Base-by-base conservation (phyloP, 2,888 invertebrate species). In the Troides oblongomaculatus region DNA sequence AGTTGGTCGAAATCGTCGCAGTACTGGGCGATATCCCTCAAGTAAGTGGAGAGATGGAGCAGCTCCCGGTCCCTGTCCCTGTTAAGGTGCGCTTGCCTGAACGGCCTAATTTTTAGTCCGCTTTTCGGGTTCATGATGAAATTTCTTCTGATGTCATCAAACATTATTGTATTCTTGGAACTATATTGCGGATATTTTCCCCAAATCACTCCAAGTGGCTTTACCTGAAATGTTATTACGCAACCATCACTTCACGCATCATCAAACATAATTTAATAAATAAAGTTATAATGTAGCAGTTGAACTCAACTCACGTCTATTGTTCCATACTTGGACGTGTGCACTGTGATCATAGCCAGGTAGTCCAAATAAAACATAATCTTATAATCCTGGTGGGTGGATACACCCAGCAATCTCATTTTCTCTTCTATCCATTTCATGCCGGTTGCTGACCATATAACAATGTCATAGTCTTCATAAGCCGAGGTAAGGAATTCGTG, bases 391-490 rank as follows among this genome's bases (percentile, higher is more conserved):
- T 95, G 93, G 85, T 98, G 95, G 3, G 93, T 94, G 0, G 96
- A 93, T 0, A 99, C 98, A 0, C 98, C 98, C 0, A 99, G 92
- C 61, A 99, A 89, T 72, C 96, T 95, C 98, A 99, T 98, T 88
- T 99, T 99, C 80, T 98, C 98, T 78, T 98, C 97, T 61, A 99
- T 99, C 99, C 99, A 99, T 81, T 97, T 98, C 98, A 99, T 99
- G 72, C 97, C 97, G 0, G 99, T 99, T 0, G 99, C 99, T 5
- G 99, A 99, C 99, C 99, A 99, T 75, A 99, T 99, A 0, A 97
- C 98, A 75, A 99, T 99, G 81, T 99, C 99, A 79, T 99, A 99
- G 87, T 98, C 93, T 82, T 95, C 94, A 81, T 98, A 98, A 0
- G 97, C 97, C 0, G 95, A 93, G 1, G 96, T 96, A 0, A 99